Evolutionary conservation across 1,140 invertebrate species (phyloP), one percentile per base, ranked within the genome.

Genomic region (Ganaspis sp.): DNA sequence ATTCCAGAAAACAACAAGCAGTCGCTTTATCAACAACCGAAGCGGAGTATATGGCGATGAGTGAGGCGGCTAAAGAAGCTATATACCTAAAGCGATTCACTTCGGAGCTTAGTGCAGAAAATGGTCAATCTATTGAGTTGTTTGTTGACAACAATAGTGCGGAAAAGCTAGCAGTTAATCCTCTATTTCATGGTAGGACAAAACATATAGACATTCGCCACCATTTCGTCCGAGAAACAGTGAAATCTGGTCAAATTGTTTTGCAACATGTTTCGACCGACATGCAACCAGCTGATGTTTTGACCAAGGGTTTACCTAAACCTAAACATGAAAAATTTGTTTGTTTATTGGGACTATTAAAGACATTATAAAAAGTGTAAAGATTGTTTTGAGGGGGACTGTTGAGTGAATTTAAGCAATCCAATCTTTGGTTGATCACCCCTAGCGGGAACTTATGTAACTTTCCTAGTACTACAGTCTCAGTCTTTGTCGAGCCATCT

Each of bases 121-220:
- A n/a, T 15, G 42, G 1, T 45, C 15, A 45, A 45, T 45, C 42
- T 4, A 45, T 45, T 15, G n/a, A 45, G n/a, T n/a, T 45, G 3
- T 45, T 15, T 15, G n/a, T 15, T 4, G 42, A 45, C 15, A 45
- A 45, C 38, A 21, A 70, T 11, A 64, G 70, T 26, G 54, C 72
- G 4, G 9, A 74, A 9, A 75, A 26, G 9, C 23, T 58, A 5
- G 40, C 9, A 64, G 26, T 42, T 37, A 78, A 75, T 71, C 70
- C 72, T 17, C 34, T 73, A 5, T 77, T 21, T 29, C 49, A 71
- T 42, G 26, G 12, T 0, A 34, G 72, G 12, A 69, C 76, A 1
- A 77, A 77, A n/a, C 75, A 76, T 12, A 76, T 76, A n/a, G 69
- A 71, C 29, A 54, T 72, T 19, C 45, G 69, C 29, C 69, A 76